Conservation (phyloP, 1,140 invertebrate species). For the Lineus longissimus region DNA sequence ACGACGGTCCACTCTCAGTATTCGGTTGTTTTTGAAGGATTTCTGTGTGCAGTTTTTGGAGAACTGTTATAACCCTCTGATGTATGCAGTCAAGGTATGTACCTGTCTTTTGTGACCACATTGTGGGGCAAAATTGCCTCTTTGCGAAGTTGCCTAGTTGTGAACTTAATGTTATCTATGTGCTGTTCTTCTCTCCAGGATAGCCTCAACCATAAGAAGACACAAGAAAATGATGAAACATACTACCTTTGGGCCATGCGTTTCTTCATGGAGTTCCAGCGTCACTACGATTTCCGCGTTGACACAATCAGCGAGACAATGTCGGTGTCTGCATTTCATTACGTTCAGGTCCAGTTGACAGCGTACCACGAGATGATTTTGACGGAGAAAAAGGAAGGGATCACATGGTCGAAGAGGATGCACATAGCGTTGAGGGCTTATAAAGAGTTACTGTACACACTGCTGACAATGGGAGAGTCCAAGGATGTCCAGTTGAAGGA, state of each 20-base stretch:
- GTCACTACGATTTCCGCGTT: conserved; percentile 75
- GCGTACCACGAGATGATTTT: conserved; percentile 82
- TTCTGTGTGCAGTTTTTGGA: conserved; percentile 91
- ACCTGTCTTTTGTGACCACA: not conserved
- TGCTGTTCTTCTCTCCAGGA: conserved; percentile 27
- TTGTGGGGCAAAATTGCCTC: no score
- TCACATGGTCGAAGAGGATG: conserved; percentile 76
- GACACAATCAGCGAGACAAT: conserved; percentile 67
- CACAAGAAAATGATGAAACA: conserved; percentile 75
- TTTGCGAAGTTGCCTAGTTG: no score
- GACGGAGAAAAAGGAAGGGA: conserved; percentile 80
- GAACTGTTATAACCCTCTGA: conserved; percentile 86
- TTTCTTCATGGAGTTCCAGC: conserved; percentile 98
- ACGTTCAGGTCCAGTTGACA: conserved; percentile 87
- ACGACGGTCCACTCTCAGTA: conserved; percentile 72
- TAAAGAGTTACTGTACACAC: conserved; percentile 64
- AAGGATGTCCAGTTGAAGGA: conserved; percentile 34
- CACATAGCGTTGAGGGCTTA: conserved; percentile 73
- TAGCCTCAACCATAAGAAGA: conserved; percentile 61
- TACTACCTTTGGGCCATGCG: conserved; percentile 91
- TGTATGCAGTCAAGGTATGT: conserved; percentile 71
- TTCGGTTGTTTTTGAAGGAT: conserved; percentile 84
- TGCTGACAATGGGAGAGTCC: conserved; percentile 79
- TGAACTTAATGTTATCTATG: no score
- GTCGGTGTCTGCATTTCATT: conserved; percentile 78